Evolutionary conservation across 2,113 vertebrate genomes (phyloP), one percentile per base, ranked within the genome.

Genomic region (Callaeas wilsoni): DNA sequence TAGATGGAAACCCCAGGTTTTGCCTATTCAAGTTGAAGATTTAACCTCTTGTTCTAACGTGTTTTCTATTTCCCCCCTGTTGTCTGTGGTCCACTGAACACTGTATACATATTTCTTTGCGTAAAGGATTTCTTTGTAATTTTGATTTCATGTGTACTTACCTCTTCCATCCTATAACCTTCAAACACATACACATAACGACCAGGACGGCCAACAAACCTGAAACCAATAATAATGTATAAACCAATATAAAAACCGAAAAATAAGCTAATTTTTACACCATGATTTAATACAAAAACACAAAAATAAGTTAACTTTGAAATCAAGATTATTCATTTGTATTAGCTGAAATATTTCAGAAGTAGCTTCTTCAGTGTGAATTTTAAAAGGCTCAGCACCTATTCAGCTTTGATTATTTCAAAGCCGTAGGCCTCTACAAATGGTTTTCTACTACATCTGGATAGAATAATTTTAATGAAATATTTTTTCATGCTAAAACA

Each of bases 91-190:
- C 22, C 13, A 32, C 22, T 29, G 30, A 81, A 55, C 1, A 16
- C 19, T 60, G 7, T 37, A 39, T 4, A 41, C 1, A 4, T 25
- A 44, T 12, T 32, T 87, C 7, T 41, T 53, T 67, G 16, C 63
- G 30, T 27, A 65, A 65, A 49, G 32, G 33, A 79, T 7, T 60
- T 78, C 50, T 37, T 17, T 5, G 13, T 55, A 49, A 5, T 56
- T 56, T 84, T n/a, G 41, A 69, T 87, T 91, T 81, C 53, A 14
- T 33, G 10, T 35, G 1, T 47, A 94, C 98, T 83, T 96, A 98
- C 99, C 98, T 99, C 99, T 97, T 99, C 99, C 98, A 99, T 99
- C 81, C 99, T 98, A 92, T 99, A 99, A 55, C 98, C 97, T 52
- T 98, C 97, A 69, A 99, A 99, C 60, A 99, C 97, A 68, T 99